phyloP scores from a whole-genome alignment of 2,888 invertebrate genomes.

The Cheilosia vernalis region DNA sequence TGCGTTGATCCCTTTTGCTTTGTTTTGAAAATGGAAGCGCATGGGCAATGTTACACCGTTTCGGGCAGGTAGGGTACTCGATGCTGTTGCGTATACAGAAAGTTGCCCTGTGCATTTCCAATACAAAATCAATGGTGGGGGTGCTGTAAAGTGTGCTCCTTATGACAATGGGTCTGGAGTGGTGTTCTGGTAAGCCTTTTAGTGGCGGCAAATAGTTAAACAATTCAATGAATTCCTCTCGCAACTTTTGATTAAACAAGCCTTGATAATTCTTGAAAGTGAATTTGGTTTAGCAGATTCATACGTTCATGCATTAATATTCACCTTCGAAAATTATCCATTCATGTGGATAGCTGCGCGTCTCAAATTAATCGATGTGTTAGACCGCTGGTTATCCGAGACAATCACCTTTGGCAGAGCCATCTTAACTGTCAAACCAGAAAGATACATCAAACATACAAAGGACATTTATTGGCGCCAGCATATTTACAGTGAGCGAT shows the following conservation, averaged over 20 bases:
- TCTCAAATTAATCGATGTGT: not conserved
- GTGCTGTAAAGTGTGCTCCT: conserved; percentile 2
- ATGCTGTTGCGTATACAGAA: conserved; percentile 60
- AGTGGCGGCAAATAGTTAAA: not conserved
- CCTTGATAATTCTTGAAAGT: no score
- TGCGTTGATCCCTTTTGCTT: conserved; percentile 21
- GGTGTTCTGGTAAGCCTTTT: not conserved
- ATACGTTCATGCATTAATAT: no score
- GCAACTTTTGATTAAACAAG: not conserved
- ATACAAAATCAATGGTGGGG: not conserved
- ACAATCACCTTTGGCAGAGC: not conserved
- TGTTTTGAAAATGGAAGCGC: conserved; percentile 65
- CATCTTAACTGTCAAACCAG: not conserved
- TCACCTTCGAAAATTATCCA: no score
- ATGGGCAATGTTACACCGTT: conserved; percentile 35
- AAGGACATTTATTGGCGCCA: not conserved
- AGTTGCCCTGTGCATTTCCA: conserved; percentile 36
- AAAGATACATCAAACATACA: not conserved
- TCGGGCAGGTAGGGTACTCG: conserved; percentile 55
- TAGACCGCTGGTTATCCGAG: not conserved
- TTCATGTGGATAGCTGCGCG: not conserved
- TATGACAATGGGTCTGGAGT: not conserved
- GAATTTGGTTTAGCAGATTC: no score
- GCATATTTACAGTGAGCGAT: not conserved
- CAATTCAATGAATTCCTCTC: not conserved